Conservation (phyloP, 2,797 vertebrate species). For the Masticophis lateralis region DNA sequence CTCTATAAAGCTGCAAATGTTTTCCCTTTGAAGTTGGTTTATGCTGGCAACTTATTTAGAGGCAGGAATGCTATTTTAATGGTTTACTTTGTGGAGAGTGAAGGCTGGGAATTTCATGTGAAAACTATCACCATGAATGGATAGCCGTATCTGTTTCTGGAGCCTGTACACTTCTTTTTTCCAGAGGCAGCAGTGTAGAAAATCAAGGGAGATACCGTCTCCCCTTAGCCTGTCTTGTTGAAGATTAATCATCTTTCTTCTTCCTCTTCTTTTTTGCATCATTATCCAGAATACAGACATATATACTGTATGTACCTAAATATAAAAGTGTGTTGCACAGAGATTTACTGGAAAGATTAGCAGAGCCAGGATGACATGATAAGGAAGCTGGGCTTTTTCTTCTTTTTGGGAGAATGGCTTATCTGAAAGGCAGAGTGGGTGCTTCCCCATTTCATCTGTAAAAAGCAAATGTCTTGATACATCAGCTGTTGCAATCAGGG, state of each 20-base stretch:
- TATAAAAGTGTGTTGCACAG: too few relatives aligned
- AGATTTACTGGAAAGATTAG: too few relatives aligned
- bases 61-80: neutral
- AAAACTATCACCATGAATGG: neutral
- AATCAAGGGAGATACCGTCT: too few relatives aligned
- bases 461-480: neutral
- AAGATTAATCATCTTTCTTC: too few relatives aligned
- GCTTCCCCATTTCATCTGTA: neutral
- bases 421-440: neutral
- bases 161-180: neutral
- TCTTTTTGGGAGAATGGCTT: too few relatives aligned
- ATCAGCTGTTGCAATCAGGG: neutral
- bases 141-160: neutral
- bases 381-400: too few relatives aligned
- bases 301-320: too few relatives aligned
- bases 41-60: neutral
- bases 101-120: neutral
- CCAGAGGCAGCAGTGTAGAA: neutral
- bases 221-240: too few relatives aligned
- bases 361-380: too few relatives aligned
- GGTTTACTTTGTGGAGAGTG: neutral
- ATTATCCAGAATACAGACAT: too few relatives aligned
- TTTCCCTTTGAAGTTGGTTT: too few relatives aligned
- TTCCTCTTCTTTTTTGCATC: too few relatives aligned
- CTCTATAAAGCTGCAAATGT: neutral